Base-by-base conservation (phyloP, 2,888 invertebrate species). In the Conistra vaccinii region DNA sequence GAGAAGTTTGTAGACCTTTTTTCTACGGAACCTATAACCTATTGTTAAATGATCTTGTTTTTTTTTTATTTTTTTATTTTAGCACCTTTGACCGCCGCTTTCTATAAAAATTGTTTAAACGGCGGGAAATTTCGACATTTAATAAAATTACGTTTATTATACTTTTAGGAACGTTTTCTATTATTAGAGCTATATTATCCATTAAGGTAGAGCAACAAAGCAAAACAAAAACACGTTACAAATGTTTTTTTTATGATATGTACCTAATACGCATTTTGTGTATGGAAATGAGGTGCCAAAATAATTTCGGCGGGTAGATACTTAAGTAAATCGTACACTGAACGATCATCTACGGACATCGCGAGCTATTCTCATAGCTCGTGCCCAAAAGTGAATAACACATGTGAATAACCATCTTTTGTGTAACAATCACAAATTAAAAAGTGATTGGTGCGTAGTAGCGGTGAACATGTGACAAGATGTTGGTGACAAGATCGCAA, bases 81-180 rank as follows among this genome's bases (percentile, higher is more conserved):
- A n/a, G 53, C 12, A 42, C 5, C 55, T 51, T 76, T 77, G 77
- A 70, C 53, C 65, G 63, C 48, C 32, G 58, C 29, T 53, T 63
- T 57, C 14, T 63, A 42, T 1, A 20, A 67, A n/a, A 48, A 53
- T 2, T 23, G 2, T 39, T 1, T n/a, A 3, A 17, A n/a, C 23
- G 17, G 3, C 17, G 14, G 14, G 29, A 26, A 32, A 26, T 42
- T 42, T 12, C 17, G 23, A 17, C 12, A 6, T 32, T 26, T 1
- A 6, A 17, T 42, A n/a, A 62, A 45, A 5, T 61, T 17, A 23
- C 20, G 6, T 45, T 72, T 26, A 7, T 17, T 20, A 14, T 0
- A 60, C 10, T 14, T 39, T 45, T 12, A 23, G 17, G 23, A 48
- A 45, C 7, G n/a, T 51, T 55, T 75, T n/a, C 26, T 42, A 23